These are phyloP conservation scores for Leptopilina drosophilae DNA, from an alignment of 2,888 invertebrate genomes.

Conservation along the genomic window DNA sequence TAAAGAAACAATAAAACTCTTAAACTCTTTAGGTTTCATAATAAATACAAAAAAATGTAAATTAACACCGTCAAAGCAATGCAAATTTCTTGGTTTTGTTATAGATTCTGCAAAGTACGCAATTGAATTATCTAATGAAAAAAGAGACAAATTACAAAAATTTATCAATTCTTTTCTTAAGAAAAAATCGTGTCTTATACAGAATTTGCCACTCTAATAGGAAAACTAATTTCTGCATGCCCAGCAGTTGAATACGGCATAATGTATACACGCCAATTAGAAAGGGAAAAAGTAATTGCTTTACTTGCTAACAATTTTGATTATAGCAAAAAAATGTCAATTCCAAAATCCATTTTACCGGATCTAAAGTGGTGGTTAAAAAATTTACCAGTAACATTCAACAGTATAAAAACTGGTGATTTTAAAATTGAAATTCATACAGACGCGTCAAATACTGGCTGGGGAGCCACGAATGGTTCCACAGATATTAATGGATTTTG, in stretches of 20 bases:
- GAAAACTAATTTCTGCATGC: constrained; percentile 36
- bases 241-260: constrained; percentile 39
- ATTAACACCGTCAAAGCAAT: neutral
- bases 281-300: constrained; percentile 40
- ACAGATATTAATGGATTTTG: constrained; percentile 3
- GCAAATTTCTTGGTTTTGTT: constrained; percentile 39
- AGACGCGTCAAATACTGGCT: constrained; percentile 6
- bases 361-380: constrained; percentile 43
- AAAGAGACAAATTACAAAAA: constrained; percentile 19
- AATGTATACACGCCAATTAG: constrained; percentile 40
- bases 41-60: constrained; percentile 43
- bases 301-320: constrained; percentile 27
- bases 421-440: constrained; percentile 23
- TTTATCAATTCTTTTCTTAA: constrained; percentile 1
- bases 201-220: constrained; percentile 40
- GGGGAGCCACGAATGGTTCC: constrained; percentile 8
- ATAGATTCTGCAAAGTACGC: constrained; percentile 15
- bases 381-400: constrained; percentile 3
- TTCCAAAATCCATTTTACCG: neutral
- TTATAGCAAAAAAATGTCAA: neutral
- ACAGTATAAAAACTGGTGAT: neutral
- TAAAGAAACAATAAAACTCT: neutral
- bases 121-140: constrained; percentile 30
- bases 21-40: constrained; percentile 28
- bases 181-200: constrained; percentile 40